A percentile compares a stretch with the other conserved stretches of the same genome.
Evolutionary conservation across 2,797 vertebrate species (phyloP).

Genomic region (Onychomys leucogaster): DNA sequence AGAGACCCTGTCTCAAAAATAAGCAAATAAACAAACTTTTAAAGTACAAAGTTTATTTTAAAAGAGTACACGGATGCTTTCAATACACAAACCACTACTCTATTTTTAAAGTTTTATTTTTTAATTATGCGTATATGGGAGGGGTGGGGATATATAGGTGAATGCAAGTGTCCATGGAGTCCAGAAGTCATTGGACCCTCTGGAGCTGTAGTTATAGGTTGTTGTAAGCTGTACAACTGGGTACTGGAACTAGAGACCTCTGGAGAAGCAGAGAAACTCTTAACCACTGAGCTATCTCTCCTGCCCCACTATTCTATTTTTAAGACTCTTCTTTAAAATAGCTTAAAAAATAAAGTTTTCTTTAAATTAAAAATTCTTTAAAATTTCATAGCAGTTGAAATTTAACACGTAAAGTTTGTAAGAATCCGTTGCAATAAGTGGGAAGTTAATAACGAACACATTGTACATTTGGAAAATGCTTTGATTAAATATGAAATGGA

Average conservation of each 20-base stretch:
- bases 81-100: background rate
- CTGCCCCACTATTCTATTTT: background rate
- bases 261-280: background rate
- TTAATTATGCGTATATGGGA: background rate
- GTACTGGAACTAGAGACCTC: background rate
- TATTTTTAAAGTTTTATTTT: background rate
- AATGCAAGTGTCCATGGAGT: background rate
- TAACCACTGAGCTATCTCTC: background rate
- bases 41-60: constrained; percentile 29
- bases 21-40: background rate
- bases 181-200: background rate
- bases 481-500: constrained; percentile 46
- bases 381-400: background rate
- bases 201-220: background rate
- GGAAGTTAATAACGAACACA: constrained; percentile 39
- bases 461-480: constrained; percentile 41
- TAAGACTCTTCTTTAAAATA: background rate
- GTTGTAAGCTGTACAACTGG: background rate
- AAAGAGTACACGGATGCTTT: constrained; percentile 34
- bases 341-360: no score
- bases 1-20: background rate
- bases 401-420: constrained; percentile 13
- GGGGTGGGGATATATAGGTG: no score
- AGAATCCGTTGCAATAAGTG: constrained; percentile 20
- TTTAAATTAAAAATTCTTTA: no score